These are phyloP conservation scores for Eueides isabella DNA, from an alignment of 1,140 invertebrate genomes.

Conservation along the genomic window DNA sequence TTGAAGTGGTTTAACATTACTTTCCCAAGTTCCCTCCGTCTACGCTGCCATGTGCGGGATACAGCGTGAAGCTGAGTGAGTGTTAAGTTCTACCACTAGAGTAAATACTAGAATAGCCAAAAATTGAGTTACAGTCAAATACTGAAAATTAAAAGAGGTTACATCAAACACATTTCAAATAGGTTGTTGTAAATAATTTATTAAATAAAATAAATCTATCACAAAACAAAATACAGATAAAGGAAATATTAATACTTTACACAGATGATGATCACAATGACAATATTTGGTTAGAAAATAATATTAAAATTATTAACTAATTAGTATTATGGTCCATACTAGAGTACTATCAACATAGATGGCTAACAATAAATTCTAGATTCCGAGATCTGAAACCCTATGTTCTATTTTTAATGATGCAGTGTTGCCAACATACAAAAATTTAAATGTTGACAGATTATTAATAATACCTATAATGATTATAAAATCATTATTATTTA, in stretches of 20 bases:
- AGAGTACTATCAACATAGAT: neutral
- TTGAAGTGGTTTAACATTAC: too few relatives aligned
- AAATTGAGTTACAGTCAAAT: neutral
- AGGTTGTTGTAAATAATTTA: slow-evolving; percentile 18
- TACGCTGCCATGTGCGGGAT: too few relatives aligned
- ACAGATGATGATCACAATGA: neutral
- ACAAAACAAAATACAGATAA: slow-evolving; percentile 15
- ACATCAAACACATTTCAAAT: neutral
- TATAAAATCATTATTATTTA: too few relatives aligned
- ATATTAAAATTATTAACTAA: neutral
- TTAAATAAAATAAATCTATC: slow-evolving; percentile 11
- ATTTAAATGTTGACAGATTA: too few relatives aligned
- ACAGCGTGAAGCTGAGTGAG: too few relatives aligned
- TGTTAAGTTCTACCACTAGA: too few relatives aligned
- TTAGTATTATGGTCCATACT: neutral
- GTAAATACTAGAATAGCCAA: neutral
- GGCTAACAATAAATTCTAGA: slow-evolving; percentile 8
- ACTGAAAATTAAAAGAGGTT: slow-evolving; percentile 31
- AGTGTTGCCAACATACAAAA: neutral
- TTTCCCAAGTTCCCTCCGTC: too few relatives aligned
- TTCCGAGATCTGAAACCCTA: neutral
- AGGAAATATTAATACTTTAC: slow-evolving; percentile 14
- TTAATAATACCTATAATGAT: too few relatives aligned
- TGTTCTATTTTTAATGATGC: neutral
- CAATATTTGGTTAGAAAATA: neutral